Evolutionary conservation across 2,888 invertebrate species (phyloP), one percentile per base, ranked within the genome.

Genomic region (Eupsilia transversa): DNA sequence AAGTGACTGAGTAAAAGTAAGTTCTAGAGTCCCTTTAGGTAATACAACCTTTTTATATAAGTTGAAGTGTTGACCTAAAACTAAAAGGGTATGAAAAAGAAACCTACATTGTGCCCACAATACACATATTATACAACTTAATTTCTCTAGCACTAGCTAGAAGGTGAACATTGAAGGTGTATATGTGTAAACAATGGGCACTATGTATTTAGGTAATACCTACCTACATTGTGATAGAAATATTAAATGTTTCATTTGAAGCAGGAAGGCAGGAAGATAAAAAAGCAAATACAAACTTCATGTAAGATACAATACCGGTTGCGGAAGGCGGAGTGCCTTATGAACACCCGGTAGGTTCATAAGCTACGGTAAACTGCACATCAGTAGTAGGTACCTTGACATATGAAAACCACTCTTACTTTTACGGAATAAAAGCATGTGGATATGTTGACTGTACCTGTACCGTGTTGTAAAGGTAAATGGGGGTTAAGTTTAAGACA

Each of bases 31-130:
- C 60, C 49, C n/a, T 79, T 43, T 49, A 79, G 54, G n/a, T 49
- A 60, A 20, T 38, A n/a, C 4, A 59, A 74, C 12, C 49, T 49
- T 79, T 65, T 56, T 46, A 56, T 80, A 33, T 33, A 30, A 14
- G 9, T 33, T 20, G 69, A 61, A 6, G n/a, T 57, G 20, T 35
- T 69, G 49, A 79, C 46, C 63, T 79, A 38, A 23, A 74, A 43
- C 23, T 30, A 10, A 41, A 56, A 56, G 38, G 30, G 41, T 30
- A 12, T 17, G 20, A 59, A 43, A 64, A 12, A n/a, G 3, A 27
- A 56, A 33, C n/a, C 27, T 30, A 33, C 6, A 67, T 20, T 43
- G 14, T 49, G 17, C n/a, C n/a, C n/a, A n/a, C n/a, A n/a, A n/a
- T n/a, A n/a, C n/a, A n/a, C n/a, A n/a, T n/a, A n/a, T n/a, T n/a